A percentile compares a stretch with the other conserved stretches of the same genome.
Conservation (phyloP, 2,888 invertebrate genomes). For the Ochropleura leucogaster region DNA sequence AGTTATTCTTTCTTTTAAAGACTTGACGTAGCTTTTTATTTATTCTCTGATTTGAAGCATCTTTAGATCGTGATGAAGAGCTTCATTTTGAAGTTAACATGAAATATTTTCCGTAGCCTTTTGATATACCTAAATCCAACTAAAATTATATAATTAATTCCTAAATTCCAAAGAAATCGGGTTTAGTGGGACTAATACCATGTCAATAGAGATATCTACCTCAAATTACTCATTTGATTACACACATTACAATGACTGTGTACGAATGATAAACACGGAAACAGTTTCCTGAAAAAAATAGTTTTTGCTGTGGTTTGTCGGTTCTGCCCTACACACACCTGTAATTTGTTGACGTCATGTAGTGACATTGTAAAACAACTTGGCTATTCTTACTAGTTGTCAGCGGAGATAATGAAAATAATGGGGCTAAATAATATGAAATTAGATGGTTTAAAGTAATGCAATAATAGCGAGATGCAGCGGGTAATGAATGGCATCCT, state of each 20-base stretch:
- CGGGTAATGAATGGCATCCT: slow-evolving; percentile 80
- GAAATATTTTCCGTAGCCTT: background rate
- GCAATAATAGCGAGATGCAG: slow-evolving; percentile 82
- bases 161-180: slow-evolving; percentile 9
- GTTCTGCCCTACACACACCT: slow-evolving; percentile 77
- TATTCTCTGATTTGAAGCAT: too few relatives aligned
- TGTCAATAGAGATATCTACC: slow-evolving; percentile 39
- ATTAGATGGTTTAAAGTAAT: slow-evolving; percentile 88
- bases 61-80: too few relatives aligned
- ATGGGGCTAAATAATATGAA: slow-evolving; percentile 88
- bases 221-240: slow-evolving; percentile 62
- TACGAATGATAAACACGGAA: slow-evolving; percentile 75
- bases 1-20: too few relatives aligned
- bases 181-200: slow-evolving; percentile 22
- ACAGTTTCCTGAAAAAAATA: slow-evolving; percentile 77
- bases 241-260: slow-evolving; percentile 61
- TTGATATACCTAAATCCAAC: background rate
- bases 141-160: background rate
- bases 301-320: slow-evolving; percentile 70
- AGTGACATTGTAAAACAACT: slow-evolving; percentile 87
- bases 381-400: slow-evolving; percentile 84
- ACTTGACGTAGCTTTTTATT: too few relatives aligned
- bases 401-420: slow-evolving; percentile 89
- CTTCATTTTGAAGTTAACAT: background rate
- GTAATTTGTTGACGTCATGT: slow-evolving; percentile 84